Evolutionary conservation across 2,113 vertebrate genomes (phyloP), one percentile per base, ranked within the genome.

Genomic region (Lasiurus borealis): DNA sequence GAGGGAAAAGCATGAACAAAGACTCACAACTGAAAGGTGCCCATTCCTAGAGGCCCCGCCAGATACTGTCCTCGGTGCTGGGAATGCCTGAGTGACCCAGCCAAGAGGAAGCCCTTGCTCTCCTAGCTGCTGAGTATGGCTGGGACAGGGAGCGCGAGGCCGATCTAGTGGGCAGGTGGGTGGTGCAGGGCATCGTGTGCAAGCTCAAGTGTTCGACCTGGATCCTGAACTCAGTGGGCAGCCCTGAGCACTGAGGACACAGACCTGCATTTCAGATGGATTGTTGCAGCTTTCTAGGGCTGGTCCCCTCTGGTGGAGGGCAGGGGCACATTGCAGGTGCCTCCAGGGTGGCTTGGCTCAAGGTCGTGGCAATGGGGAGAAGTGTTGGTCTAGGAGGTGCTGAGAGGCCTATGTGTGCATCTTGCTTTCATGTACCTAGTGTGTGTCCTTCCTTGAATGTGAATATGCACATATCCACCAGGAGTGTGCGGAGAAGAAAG

Each of bases 61-160:
- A 7, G 29, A 52, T 48, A 15, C 90, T 71, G 78, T 52, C 27
- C 73, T 27, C 0, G 23, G 77, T 50, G 36, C 82, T 81, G 82
- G 76, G 72, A 87, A 13, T 9, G 4, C 16, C 1, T 36, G 29
- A 14, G 3, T 44, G 36, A 36, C 44, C 27, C 34, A 2, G 3
- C n/a, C 8, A 8, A 1, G 1, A 0, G 6, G 6, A 57, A 46
- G 8, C 73, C 13, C 7, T 21, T 0, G 0, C 23, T 50, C 31
- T 68, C 9, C 44, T 3, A 31, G 68, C 29, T 34, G 66, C 2
- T 23, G 78, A 73, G 23, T 5, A 1, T 4, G 21, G 15, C 93
- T 54, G 64, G 64, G 25, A 7, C 3, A 4, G 72, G 68, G 36
- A 8, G n/a, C 0, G 3, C 1, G 9, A 77, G 91, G 34, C 76